Base-by-base conservation (phyloP, 1,140 invertebrate genomes). In the Holcopasites calliopsidis region DNA sequence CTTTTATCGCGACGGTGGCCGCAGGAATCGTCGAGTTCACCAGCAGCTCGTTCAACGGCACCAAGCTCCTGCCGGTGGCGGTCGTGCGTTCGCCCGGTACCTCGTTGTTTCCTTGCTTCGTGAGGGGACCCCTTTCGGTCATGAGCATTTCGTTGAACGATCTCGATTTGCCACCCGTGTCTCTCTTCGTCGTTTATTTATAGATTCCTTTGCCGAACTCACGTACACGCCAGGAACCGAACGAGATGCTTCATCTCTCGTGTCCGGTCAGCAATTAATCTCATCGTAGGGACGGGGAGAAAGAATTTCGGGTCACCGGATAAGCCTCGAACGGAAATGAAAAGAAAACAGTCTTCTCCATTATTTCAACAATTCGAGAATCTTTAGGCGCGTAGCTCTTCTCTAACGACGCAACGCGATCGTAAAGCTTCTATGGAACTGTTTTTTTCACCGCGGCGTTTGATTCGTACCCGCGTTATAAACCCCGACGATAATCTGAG, bases 1-100 rank as follows among this genome's bases (percentile, higher is more conserved):
- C 54, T 60, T 86, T 87, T 3, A 84, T 72, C 0, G 85, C 79
- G n/a, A 86, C 79, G 13, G 76, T 69, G 8, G 80, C 60, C n/a
- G 80, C 57, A 18, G 84, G 81, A 38, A 83, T 71, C 10, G 79
- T 76, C 31, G 83, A 77, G 77, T 85, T 80, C 18, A 81, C 79
- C 16, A 87, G 57, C 26, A 88, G 49, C 44, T 88, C 78, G 66
- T 72, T 75, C 81, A 82, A 74, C 26, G 77, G 78, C 26, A 38
- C 38, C 2, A 49, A 52, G 10, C 44, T 42, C 2, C 49, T 47
- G 23, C 50, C 54, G 23, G 23, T 84, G 28, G 50, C 49, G 8
- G 38, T 55, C 18, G 75, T 80, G 23, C 50, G 33, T 26, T 83
- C 73, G 16, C 76, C 69, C 33, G 49, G 58, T 26, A 85, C 73